These are phyloP conservation scores for Anguilla pacifica DNA, from an alignment of 2,797 vertebrate species.

Conservation along the genomic window DNA sequence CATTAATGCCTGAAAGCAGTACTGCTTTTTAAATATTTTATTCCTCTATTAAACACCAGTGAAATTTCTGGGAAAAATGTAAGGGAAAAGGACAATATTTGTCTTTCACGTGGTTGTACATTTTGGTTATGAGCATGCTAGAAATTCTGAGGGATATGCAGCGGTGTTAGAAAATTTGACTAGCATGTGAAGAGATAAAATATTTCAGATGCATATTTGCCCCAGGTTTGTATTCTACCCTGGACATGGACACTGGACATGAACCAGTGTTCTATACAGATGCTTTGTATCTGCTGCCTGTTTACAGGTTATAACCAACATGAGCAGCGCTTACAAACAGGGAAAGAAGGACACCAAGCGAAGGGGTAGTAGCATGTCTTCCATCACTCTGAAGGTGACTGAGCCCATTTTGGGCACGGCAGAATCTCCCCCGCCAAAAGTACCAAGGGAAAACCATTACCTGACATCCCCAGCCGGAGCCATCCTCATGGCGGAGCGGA, in stretches of 20 bases:
- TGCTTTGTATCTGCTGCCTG: background rate
- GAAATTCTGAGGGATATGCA: too few relatives aligned
- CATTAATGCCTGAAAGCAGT: background rate
- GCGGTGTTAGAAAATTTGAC: too few relatives aligned
- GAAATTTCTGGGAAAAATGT: too few relatives aligned
- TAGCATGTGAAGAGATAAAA: background rate
- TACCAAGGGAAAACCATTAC: constrained; percentile 76
- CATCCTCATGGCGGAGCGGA: constrained; percentile 70
- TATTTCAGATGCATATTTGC: background rate
- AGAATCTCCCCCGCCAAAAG: constrained; percentile 67
- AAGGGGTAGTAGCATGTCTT: constrained; percentile 60
- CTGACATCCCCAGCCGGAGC: constrained; percentile 82
- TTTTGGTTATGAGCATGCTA: too few relatives aligned
- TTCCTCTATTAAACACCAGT: too few relatives aligned
- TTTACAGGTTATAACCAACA: constrained; percentile 80
- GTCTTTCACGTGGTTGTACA: too few relatives aligned
- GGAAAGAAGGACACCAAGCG: constrained; percentile 75
- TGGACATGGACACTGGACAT: background rate
- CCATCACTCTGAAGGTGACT: constrained; percentile 69
- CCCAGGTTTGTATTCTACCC: too few relatives aligned
- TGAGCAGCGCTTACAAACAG: constrained; percentile 78
- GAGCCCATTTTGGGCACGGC: constrained; percentile 61
- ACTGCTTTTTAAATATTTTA: too few relatives aligned
- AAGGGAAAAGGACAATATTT: too few relatives aligned
- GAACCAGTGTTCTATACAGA: background rate